These are phyloP conservation scores for Electrophaes corylata DNA, from an alignment of 2,888 invertebrate genomes.

Conservation along the genomic window DNA sequence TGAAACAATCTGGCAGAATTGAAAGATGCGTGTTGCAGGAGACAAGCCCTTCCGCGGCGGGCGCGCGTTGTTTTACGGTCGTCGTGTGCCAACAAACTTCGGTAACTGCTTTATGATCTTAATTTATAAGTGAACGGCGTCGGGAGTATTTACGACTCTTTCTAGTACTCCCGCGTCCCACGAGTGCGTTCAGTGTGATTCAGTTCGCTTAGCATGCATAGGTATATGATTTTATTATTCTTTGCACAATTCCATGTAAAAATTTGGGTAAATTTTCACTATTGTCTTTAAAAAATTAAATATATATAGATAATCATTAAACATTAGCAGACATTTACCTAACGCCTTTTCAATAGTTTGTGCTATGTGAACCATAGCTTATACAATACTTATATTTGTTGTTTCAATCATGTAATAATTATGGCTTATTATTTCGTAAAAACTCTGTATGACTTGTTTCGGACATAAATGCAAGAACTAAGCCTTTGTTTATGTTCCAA, in stretches of 20 bases:
- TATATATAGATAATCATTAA: too few relatives aligned
- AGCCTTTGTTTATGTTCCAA: too few relatives aligned
- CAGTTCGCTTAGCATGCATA: slow-evolving; percentile 35
- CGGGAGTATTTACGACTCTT: slow-evolving; percentile 79
- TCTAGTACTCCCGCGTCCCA: slow-evolving; percentile 76
- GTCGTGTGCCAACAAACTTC: slow-evolving; percentile 81
- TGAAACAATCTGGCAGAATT: slow-evolving; percentile 60
- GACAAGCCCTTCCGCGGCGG: slow-evolving; percentile 63
- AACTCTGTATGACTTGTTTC: too few relatives aligned
- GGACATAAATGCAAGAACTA: too few relatives aligned
- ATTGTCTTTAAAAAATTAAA: too few relatives aligned
- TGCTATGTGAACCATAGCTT: too few relatives aligned
- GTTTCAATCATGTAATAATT: too few relatives aligned
- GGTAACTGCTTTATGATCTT: slow-evolving; percentile 83
- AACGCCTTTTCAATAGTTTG: too few relatives aligned
- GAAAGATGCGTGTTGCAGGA: slow-evolving; percentile 67
- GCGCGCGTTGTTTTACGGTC: slow-evolving; percentile 77
- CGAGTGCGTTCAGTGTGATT: slow-evolving; percentile 67
- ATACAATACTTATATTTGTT: too few relatives aligned
- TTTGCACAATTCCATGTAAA: neutral
- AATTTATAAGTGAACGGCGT: slow-evolving; percentile 83
- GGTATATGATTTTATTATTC: slow-evolving; percentile 17
- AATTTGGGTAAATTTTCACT: too few relatives aligned
- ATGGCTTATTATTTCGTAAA: too few relatives aligned
- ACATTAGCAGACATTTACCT: too few relatives aligned